Evolutionary conservation across 2,113 vertebrate genomes (phyloP).

Genomic region (Struthio camelus): DNA sequence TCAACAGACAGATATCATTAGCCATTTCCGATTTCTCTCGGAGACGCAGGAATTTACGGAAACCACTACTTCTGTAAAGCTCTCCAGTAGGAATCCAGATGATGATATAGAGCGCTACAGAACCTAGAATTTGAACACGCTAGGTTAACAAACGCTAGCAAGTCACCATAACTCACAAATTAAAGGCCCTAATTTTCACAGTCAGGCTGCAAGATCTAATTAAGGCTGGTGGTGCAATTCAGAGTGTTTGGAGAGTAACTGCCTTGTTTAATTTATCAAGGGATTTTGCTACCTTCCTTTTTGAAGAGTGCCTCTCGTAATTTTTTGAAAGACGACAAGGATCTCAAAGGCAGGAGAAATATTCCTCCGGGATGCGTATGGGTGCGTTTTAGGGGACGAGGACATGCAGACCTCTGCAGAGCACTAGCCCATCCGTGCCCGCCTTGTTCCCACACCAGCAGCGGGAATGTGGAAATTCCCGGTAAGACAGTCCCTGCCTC

Average conservation of each 20-base stretch:
- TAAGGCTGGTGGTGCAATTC: slow-evolving; percentile 44
- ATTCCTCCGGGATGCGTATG: not conserved
- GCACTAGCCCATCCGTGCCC: no score
- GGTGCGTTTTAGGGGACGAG: no score
- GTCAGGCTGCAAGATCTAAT: slow-evolving; percentile 39
- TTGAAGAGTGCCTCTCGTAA: not conserved
- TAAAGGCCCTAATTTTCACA: slow-evolving; percentile 65
- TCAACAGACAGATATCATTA: not conserved
- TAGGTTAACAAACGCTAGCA: slow-evolving; percentile 33
- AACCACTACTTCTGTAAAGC: not conserved
- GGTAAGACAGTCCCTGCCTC: not conserved
- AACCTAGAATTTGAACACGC: not conserved
- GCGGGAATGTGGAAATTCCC: not conserved
- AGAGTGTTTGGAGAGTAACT: not conserved
- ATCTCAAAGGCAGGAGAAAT: no score
- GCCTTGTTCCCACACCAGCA: not conserved
- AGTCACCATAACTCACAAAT: slow-evolving; percentile 40
- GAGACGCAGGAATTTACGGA: not conserved
- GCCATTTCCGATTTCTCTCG: not conserved
- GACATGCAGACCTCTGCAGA: no score
- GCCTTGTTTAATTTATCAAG: slow-evolving; percentile 7
- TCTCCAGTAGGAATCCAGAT: not conserved
- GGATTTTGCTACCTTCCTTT: not conserved
- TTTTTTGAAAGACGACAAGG: not conserved
- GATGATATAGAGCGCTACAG: not conserved